phyloP scores from a whole-genome alignment of 2,113 vertebrate genomes.

The Irena cyanogastra region DNA sequence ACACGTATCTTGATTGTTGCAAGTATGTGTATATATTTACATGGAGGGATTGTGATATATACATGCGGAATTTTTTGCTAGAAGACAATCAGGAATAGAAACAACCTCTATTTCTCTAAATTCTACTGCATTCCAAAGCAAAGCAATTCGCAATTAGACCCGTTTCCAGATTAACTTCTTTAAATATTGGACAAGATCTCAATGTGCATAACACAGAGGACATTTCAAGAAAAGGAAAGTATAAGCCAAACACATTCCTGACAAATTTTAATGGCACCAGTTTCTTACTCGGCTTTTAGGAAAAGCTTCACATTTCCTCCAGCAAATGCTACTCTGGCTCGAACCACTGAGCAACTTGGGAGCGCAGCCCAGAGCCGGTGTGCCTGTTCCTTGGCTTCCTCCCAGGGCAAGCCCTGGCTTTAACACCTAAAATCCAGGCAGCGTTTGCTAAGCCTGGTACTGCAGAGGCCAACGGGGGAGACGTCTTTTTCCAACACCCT shows the following conservation, averaged over 20 bases:
- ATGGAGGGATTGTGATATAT: neutral
- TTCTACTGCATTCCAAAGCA: neutral
- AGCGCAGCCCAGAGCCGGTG: neutral
- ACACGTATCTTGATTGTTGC: neutral
- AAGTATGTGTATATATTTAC: neutral
- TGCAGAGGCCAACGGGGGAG: neutral
- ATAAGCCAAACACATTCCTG: neutral
- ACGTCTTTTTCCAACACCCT: neutral
- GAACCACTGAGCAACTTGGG: neutral
- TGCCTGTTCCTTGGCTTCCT: neutral
- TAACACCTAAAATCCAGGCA: neutral
- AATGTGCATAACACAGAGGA: rapidly evolving
- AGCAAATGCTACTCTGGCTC: neutral
- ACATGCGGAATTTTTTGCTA: neutral
- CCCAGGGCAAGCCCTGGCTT: neutral
- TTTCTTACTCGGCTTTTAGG: neutral
- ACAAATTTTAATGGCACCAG: neutral
- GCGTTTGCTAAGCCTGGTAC: neutral
- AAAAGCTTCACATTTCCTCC: neutral
- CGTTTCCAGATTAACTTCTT: neutral
- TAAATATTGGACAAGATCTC: neutral
- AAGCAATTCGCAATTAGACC: neutral
- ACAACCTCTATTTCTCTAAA: neutral
- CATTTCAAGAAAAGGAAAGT: neutral
- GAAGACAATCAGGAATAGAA: neutral